These are phyloP conservation scores for Schizaphis graminum DNA, from an alignment of 2,888 invertebrate genomes.

Conservation along the genomic window DNA sequence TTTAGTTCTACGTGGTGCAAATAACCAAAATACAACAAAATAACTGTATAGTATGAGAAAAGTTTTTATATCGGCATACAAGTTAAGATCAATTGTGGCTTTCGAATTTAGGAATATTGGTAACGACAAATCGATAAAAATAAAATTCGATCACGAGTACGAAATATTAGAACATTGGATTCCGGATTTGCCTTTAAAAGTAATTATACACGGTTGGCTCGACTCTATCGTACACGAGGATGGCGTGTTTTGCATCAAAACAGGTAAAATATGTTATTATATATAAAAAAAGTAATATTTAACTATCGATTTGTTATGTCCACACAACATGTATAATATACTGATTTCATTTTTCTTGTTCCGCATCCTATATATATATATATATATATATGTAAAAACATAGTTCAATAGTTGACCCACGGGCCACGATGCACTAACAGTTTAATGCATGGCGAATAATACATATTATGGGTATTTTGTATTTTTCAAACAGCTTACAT, in stretches of 20 bases:
- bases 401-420: too few species aligned
- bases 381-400: too few species aligned
- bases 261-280: conserved; percentile 72
- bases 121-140: not conserved
- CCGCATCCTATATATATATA: not conserved
- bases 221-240: conserved; percentile 53
- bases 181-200: conserved; percentile 67
- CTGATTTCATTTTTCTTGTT: not conserved
- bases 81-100: not conserved
- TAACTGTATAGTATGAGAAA: not conserved
- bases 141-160: not conserved
- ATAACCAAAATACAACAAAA: not conserved
- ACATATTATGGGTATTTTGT: not conserved
- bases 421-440: not conserved
- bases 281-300: not conserved
- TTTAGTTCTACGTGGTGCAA: too few species aligned
- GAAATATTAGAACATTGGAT: conserved; percentile 27
- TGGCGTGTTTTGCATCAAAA: conserved; percentile 69
- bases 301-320: not conserved
- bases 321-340: not conserved
- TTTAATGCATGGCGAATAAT: not conserved
- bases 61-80: not conserved
- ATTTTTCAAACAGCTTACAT: conserved; percentile 45
- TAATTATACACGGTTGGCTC: conserved; percentile 69
- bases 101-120: not conserved